These are phyloP conservation scores for Eulithis testata DNA, from an alignment of 2,888 invertebrate genomes.

Conservation along the genomic window DNA sequence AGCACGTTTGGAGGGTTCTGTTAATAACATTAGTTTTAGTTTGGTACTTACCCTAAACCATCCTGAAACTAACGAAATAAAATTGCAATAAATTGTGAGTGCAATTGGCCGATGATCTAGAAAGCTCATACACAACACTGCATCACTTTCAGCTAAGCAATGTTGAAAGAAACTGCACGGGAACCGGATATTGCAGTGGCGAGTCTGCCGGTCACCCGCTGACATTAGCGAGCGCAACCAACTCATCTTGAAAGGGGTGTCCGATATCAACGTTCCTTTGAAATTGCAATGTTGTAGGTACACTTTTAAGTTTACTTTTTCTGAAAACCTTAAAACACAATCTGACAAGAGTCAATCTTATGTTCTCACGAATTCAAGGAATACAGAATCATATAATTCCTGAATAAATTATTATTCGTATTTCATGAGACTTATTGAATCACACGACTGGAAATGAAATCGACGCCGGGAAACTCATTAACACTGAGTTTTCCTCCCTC, in stretches of 20 bases:
- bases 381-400: neutral
- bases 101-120: too few species aligned
- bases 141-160: neutral
- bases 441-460: neutral
- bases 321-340: neutral
- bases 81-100: too few species aligned
- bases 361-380: neutral
- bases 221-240: constrained; percentile 5
- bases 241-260: neutral
- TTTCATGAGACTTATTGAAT: neutral
- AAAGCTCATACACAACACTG: too few species aligned
- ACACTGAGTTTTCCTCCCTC: neutral
- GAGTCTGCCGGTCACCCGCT: neutral
- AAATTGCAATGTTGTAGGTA: neutral
- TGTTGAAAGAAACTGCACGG: constrained; percentile 1
- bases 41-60: too few species aligned
- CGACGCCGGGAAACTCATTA: neutral
- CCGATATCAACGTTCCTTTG: neutral
- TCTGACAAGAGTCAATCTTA: neutral
- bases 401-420: neutral
- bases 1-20: too few species aligned
- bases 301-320: too few species aligned
- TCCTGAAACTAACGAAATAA: too few species aligned
- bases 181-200: constrained; percentile 24
- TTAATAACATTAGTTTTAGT: too few species aligned